phyloP scores from a whole-genome alignment of 2,888 invertebrate species.

The Barypeithes pellucidus region DNA sequence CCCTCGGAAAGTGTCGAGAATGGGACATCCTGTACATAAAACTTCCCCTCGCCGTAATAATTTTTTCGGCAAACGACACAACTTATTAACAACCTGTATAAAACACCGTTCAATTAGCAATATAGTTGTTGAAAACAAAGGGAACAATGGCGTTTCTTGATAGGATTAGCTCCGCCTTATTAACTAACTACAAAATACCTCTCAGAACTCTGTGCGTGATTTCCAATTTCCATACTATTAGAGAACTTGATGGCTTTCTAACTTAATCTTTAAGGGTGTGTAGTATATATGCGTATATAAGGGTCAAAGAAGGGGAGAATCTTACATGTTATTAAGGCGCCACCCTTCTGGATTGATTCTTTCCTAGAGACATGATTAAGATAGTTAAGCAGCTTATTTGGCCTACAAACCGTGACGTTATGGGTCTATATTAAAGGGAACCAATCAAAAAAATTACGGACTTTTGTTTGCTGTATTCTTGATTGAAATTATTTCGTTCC shows the following conservation, averaged over 20 bases:
- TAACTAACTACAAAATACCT: slow-evolving; percentile 66
- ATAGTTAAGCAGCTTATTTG: slow-evolving; percentile 26
- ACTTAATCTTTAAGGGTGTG: slow-evolving; percentile 60
- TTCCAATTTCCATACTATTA: slow-evolving; percentile 71
- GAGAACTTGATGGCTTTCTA: slow-evolving; percentile 67
- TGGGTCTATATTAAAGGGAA: neutral
- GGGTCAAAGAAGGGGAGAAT: slow-evolving; percentile 40
- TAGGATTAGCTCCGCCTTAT: slow-evolving; percentile 68
- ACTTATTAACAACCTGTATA: slow-evolving; percentile 1
- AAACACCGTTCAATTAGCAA: slow-evolving; percentile 32
- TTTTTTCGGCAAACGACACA: neutral
- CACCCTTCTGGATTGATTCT: slow-evolving; percentile 26
- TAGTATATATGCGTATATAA: slow-evolving; percentile 44
- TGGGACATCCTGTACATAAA: too few relatives aligned
- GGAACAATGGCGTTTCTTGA: slow-evolving; percentile 49
- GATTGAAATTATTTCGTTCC: too few relatives aligned
- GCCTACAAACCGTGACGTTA: slow-evolving; percentile 6
- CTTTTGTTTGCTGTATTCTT: too few relatives aligned
- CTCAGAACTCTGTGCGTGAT: slow-evolving; percentile 68
- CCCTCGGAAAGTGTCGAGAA: too few relatives aligned
- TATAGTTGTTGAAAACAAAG: slow-evolving; percentile 48
- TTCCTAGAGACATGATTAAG: slow-evolving; percentile 21
- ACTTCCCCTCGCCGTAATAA: too few relatives aligned
- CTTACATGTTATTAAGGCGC: slow-evolving; percentile 35
- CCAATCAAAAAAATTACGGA: too few relatives aligned